Conservation (phyloP, 37 sponge, comb jelly and placozoan genomes). For the Chondrilla cf. caribensis region DNA sequence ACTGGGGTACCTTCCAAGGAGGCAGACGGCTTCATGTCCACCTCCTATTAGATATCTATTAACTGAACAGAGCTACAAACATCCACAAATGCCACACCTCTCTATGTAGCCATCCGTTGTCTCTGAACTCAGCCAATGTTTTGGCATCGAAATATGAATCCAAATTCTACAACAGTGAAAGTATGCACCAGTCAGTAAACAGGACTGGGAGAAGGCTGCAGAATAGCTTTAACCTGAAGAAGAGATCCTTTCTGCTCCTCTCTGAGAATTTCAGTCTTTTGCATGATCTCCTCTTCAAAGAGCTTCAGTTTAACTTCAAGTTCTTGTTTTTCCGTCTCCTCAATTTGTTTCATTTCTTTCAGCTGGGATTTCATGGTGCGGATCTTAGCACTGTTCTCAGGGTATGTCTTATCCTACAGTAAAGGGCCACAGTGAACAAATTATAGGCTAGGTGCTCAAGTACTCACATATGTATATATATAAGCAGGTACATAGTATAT, state of each 20-base stretch:
- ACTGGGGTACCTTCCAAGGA: too few relatives aligned
- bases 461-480: too few relatives aligned
- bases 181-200: neutral
- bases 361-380: constrained; percentile 40
- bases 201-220: neutral
- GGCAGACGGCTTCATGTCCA: too few relatives aligned
- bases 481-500: too few relatives aligned
- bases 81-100: too few relatives aligned
- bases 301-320: constrained; percentile 1
- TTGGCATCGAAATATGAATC: constrained; percentile 25
- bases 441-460: neutral
- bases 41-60: too few relatives aligned
- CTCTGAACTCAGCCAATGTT: constrained; percentile 38
- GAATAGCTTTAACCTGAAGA: constrained; percentile 1
- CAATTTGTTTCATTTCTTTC: constrained; percentile 24
- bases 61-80: too few relatives aligned
- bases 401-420: constrained; percentile 32
- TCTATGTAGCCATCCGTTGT: constrained; percentile 57
- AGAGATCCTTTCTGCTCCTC: constrained; percentile 18
- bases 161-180: constrained; percentile 5
- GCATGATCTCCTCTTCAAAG: constrained; percentile 7
- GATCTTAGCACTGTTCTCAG: constrained; percentile 16
- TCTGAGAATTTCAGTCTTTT: neutral
- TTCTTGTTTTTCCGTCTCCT: constrained; percentile 22
- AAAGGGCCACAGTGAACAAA: too few relatives aligned